Percentiles rank a stretch among this genome's conserved stretches.
Conservation (phyloP, 2,888 invertebrate genomes). For the Microchrysa polita region DNA sequence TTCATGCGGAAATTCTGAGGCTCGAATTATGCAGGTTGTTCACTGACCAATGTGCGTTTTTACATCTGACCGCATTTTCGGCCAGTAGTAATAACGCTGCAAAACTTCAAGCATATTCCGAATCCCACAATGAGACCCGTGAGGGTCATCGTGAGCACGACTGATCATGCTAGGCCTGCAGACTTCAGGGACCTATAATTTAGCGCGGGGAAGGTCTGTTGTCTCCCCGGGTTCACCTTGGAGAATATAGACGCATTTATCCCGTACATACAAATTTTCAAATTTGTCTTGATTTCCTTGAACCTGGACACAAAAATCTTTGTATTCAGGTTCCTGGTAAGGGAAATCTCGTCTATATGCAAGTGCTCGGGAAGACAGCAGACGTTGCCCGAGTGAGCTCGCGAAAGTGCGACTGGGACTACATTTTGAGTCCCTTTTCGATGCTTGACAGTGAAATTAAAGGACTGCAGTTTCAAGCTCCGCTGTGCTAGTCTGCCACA, state of each 20-base stretch:
- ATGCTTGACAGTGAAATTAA: background rate
- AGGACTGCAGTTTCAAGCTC: conserved; percentile 32
- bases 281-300: background rate
- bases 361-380: background rate
- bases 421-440: background rate
- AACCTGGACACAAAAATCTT: too few relatives aligned
- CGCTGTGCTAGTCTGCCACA: conserved; percentile 5
- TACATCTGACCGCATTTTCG: conserved; percentile 46
- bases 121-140: conserved; percentile 39
- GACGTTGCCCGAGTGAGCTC: background rate
- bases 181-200: conserved; percentile 10
- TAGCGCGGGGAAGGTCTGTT: background rate
- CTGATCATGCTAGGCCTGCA: background rate
- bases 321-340: background rate
- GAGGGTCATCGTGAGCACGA: conserved; percentile 21
- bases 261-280: background rate
- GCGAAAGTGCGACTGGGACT: background rate
- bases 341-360: background rate
- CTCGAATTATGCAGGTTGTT: background rate
- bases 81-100: conserved; percentile 50
- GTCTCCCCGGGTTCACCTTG: too few relatives aligned
- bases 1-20: background rate
- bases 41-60: conserved; percentile 39
- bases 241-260: background rate
- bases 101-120: conserved; percentile 41